Evolutionary conservation across 2,797 vertebrate species (phyloP).

Genomic region (Enteromius radiatus): DNA sequence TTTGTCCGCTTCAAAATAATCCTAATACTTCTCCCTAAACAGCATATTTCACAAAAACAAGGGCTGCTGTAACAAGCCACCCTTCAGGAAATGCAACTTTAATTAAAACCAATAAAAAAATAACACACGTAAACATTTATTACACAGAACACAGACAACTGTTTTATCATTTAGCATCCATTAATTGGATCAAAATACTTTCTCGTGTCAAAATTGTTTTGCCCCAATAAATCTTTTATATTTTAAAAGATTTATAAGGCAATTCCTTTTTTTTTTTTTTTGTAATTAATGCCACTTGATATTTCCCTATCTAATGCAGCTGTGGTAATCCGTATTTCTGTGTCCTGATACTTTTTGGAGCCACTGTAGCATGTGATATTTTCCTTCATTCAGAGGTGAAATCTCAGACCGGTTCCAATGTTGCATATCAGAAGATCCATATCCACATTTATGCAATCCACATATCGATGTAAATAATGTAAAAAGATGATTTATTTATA

Average conservation of each 20-base stretch:
- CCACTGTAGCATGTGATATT: constrained; percentile 34
- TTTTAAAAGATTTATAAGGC: background rate
- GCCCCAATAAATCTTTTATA: background rate
- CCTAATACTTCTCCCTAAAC: background rate
- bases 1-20: background rate
- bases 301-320: background rate
- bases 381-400: constrained; percentile 16
- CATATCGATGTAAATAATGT: constrained; percentile 69
- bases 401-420: background rate
- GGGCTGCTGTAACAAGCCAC: background rate
- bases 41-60: background rate
- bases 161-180: background rate
- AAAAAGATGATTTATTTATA: constrained; percentile 55
- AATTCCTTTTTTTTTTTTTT: too few relatives aligned
- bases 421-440: constrained; percentile 34
- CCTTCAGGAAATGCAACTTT: background rate
- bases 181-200: background rate
- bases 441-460: constrained; percentile 43
- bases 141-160: background rate
- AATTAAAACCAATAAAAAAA: background rate
- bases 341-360: constrained; percentile 14
- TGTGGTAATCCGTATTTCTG: background rate
- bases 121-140: background rate
- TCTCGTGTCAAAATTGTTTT: background rate
- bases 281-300: background rate